Conservation (phyloP, 2,113 vertebrate species). For the Scolopax mira region DNA sequence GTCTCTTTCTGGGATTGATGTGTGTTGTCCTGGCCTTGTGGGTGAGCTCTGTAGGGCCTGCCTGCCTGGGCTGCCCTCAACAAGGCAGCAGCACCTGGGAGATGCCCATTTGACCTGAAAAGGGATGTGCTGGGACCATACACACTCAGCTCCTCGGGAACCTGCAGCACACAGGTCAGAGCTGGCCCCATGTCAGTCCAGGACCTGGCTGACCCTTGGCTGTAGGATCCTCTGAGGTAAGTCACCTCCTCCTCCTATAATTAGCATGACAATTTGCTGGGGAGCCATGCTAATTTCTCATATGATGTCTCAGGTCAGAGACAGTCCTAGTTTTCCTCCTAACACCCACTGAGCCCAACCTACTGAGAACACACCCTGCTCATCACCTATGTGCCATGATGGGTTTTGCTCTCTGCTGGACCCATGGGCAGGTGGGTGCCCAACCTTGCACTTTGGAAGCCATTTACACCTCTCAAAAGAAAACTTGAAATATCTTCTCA, state of each 20-base stretch:
- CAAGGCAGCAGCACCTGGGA: neutral
- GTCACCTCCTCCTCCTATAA: neutral
- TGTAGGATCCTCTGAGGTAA: neutral
- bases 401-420: neutral
- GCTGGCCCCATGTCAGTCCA: neutral
- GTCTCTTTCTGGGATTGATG: neutral
- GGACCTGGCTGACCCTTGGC: neutral
- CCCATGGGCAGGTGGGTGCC: fast-evolving
- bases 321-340: neutral
- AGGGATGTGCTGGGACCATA: neutral
- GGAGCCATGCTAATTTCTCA: neutral
- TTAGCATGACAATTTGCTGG: neutral
- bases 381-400: fast-evolving
- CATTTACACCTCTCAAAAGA: neutral
- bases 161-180: neutral
- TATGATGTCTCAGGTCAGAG: neutral
- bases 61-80: neutral
- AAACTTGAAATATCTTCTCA: neutral
- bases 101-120: neutral
- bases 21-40: too few relatives aligned
- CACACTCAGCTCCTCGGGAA: fast-evolving
- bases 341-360: neutral
- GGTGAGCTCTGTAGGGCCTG: neutral
- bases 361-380: neutral
- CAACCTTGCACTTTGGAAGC: neutral